A percentile compares a stretch with the other conserved stretches of the same genome.
phyloP scores from a whole-genome alignment of 2,797 vertebrate genomes.

The Kryptopterus vitreolus region DNA sequence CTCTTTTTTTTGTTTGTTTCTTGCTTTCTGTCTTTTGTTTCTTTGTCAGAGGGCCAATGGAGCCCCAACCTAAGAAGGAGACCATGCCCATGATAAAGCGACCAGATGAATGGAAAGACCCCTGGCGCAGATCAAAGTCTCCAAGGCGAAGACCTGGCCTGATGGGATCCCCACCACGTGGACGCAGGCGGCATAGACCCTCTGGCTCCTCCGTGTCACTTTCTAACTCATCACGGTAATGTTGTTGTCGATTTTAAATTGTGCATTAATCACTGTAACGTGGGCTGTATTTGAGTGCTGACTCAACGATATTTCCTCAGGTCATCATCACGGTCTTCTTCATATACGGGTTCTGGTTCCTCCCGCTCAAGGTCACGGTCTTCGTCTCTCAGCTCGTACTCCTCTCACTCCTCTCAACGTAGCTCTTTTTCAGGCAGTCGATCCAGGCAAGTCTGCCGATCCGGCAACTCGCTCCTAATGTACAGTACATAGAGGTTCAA shows the following conservation, averaged over 20 bases:
- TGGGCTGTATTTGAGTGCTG: background rate
- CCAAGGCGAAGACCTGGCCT: conserved; percentile 85
- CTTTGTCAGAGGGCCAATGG: conserved; percentile 81
- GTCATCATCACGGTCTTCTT: conserved; percentile 92
- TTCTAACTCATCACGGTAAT: conserved; percentile 92
- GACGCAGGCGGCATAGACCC: conserved; percentile 83
- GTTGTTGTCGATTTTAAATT: background rate
- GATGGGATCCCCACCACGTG: conserved; percentile 83
- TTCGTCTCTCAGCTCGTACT: conserved; percentile 94
- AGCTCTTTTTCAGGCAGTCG: conserved; percentile 95
- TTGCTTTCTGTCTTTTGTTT: no score
- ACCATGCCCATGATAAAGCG: conserved; percentile 77
- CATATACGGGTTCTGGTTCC: conserved; percentile 93
- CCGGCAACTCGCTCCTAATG: no score
- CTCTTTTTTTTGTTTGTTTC: no score
- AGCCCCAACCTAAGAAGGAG: conserved; percentile 76
- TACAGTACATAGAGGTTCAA: background rate
- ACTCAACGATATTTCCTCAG: conserved; percentile 64
- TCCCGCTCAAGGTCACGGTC: conserved; percentile 82
- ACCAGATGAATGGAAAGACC: conserved; percentile 97
- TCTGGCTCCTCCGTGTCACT: conserved; percentile 90
- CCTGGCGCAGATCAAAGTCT: conserved; percentile 97
- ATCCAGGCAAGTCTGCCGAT: conserved; percentile 89
- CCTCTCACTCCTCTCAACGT: conserved; percentile 91
- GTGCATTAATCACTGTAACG: background rate